Evolutionary conservation across 2,888 invertebrate genomes (phyloP).

Genomic region (Drosophila macrospina): DNA sequence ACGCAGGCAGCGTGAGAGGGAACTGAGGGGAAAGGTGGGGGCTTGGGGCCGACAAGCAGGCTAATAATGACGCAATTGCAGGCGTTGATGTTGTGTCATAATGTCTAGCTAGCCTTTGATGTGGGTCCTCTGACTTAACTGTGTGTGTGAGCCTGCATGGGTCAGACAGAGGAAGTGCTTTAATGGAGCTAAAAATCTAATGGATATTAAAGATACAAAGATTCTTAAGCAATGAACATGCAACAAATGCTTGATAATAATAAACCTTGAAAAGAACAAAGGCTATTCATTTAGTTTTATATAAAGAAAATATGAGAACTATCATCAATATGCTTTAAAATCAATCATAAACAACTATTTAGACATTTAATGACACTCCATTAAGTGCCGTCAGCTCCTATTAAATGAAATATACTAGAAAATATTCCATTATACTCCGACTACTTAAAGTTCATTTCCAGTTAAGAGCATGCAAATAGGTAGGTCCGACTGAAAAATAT

Average conservation of each 20-base stretch:
- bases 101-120: constrained; percentile 58
- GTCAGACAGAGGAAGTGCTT: constrained; percentile 13
- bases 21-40: neutral
- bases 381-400: neutral
- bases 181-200: constrained; percentile 7
- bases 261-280: too few relatives aligned
- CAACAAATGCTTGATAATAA: neutral
- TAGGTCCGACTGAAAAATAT: neutral
- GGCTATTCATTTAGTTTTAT: neutral
- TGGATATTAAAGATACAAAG: constrained; percentile 4
- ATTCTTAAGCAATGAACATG: neutral
- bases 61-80: constrained; percentile 54
- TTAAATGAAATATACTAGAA: neutral
- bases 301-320: neutral
- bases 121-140: constrained; percentile 31
- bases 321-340: neutral
- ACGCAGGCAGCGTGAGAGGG: neutral
- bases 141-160: constrained; percentile 5
- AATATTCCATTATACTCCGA: neutral
- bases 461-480: constrained; percentile 29
- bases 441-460: constrained; percentile 9
- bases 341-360: neutral
- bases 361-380: neutral
- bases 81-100: constrained; percentile 64
- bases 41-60: constrained; percentile 2